Evolutionary conservation across 2,113 vertebrate genomes (phyloP), one percentile per base, ranked within the genome.

Genomic region (Larimichthys crocea): DNA sequence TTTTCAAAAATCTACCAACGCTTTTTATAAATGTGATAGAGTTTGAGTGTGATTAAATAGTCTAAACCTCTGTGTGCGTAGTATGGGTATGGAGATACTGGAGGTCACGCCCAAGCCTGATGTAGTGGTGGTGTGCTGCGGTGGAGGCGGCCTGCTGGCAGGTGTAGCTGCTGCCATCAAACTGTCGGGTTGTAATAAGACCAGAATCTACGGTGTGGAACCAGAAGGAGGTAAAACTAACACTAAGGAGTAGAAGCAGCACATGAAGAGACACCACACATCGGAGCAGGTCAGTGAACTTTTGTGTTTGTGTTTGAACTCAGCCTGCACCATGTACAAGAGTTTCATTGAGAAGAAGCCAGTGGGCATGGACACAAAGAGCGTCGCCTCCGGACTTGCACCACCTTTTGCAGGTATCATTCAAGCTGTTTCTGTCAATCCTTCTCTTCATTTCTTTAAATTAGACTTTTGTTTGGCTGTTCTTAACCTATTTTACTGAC

Each of bases 301-400:
- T 9, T 31, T 15, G n/a, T 49, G n/a, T 46, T 24, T 87, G 2
- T 74, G 22, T 82, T 80, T 57, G 8, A 42, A 76, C 3, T 9
- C 87, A 96, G 95, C 95, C 20, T 95, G 95, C 62, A 96, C 94
- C 60, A 96, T 95, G 95, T 93, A 93, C 84, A 93, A 60, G 77
- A 96, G 95, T 71, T 95, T 95, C 48, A 87, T 86, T 35, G 93
- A 95, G 90, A 94, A 95, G 79, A 94, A 90, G 74, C 93, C 95
- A 3, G 89, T 96, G 29, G 85, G 20, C 31, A 96, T 95, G 95
- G 89, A 95, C 49, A 55, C 92, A n/a, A 92, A 91, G 70, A 96
- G 95, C 83, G 87, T 95, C 10, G 95, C 95, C 15, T 91, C 94
- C 31, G 95, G 95, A 53, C 93, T 96, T 0, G 95, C 95, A 0